These are phyloP conservation scores for Centroberyx gerrardi DNA, from an alignment of 2,797 vertebrate genomes.

Conservation along the genomic window DNA sequence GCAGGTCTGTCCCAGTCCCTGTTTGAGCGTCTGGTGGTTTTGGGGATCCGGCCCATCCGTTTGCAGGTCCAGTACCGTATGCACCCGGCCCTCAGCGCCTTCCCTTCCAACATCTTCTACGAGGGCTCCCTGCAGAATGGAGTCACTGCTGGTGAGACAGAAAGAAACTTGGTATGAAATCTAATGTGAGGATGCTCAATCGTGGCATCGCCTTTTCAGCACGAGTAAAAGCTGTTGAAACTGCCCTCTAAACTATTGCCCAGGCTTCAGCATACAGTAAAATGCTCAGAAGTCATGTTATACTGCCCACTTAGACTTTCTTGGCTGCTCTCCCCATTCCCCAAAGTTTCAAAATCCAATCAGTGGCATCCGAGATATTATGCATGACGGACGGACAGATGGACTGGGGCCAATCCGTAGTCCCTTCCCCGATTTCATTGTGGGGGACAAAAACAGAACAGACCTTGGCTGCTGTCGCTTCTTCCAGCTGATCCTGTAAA, in stretches of 20 bases:
- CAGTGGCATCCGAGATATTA: too few relatives aligned
- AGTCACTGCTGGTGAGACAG: conserved; percentile 89
- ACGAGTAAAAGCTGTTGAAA: neutral
- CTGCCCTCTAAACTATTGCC: neutral
- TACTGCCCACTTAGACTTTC: neutral
- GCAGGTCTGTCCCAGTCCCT: conserved; percentile 95
- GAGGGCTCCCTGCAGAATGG: conserved; percentile 96
- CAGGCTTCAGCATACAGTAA: neutral
- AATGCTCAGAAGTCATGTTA: neutral
- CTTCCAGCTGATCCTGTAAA: too few relatives aligned
- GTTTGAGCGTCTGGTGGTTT: conserved; percentile 94
- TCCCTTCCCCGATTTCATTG: too few relatives aligned
- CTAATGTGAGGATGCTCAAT: neutral
- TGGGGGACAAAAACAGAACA: too few relatives aligned
- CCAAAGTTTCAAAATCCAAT: too few relatives aligned
- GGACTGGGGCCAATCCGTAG: too few relatives aligned
- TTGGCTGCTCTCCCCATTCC: neutral
- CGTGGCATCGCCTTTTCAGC: neutral
- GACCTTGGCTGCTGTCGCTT: too few relatives aligned
- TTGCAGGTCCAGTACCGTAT: conserved; percentile 97
- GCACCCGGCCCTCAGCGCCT: conserved; percentile 96
- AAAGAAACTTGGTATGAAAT: neutral
- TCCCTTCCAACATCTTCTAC: conserved; percentile 97
- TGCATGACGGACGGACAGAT: too few relatives aligned
- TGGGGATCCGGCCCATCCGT: conserved; percentile 95